Base-by-base conservation (phyloP, 2,113 vertebrate genomes). In the Scalopus aquaticus region DNA sequence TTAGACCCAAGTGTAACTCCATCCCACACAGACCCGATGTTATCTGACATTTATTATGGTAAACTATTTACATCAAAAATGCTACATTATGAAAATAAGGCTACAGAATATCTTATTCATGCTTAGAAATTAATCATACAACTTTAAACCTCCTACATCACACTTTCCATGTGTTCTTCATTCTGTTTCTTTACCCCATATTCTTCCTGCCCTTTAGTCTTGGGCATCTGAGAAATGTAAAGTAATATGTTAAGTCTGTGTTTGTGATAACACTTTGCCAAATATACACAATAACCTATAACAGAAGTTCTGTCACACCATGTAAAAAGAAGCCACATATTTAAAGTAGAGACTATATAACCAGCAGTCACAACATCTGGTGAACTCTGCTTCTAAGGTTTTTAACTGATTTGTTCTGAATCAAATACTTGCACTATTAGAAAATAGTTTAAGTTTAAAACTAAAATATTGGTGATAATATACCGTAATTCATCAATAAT, bases 1-100 rank as follows among this genome's bases (percentile, higher is more conserved):
- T 98, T 98, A 98, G 95, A 97, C 96, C 93, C 2, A 6, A 97
- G 97, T 90, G 64, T 96, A 95, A 92, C 85, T 98, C 88, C 95
- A 93, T 62, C 98, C 98, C 92, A 98, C 98, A 97, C 96, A 98
- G 94, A 97, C 98, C 98, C 58, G 95, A 98, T 98, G 98, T 98
- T 97, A 96, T 98, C 96, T 97, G 96, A 98, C 96, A 97, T 97
- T 95, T 97, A 98, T 96, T 98, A 97, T 88, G 92, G 88, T 98
- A 98, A 98, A 98, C 98, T 98, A 98, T 98, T 98, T 98, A 97
- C 96, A 98, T 96, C 79, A 96, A 79, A 95, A 95, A 97, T 97
- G 79, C 91, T 92, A 97, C 96, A 94, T 96, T 96, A 97, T 98
- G 94, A 97, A 98, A 98, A 98, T 97, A 97, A 86, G 62, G 84